Evolutionary conservation across 2,888 invertebrate genomes (phyloP).

Genomic region (Chrysodeixis includens): DNA sequence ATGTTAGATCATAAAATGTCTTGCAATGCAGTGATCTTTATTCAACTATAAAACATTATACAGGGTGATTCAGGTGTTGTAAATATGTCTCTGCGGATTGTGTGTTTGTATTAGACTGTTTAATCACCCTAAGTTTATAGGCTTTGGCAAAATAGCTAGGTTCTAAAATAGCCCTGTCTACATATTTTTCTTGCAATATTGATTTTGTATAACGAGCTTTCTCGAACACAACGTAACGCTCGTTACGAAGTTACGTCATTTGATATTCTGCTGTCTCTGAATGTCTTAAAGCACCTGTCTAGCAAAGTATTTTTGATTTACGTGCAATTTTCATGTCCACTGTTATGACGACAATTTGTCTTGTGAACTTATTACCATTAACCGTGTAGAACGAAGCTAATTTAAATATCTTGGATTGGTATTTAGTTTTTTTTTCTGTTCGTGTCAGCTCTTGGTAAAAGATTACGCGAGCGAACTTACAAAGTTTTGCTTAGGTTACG

Average conservation of each 20-base stretch:
- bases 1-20: conserved; percentile 37
- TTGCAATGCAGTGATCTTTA: conserved; percentile 52
- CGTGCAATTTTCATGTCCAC: neutral
- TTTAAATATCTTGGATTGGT: neutral
- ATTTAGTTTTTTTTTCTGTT: no score
- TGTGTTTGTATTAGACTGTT: conserved; percentile 26
- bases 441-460: no score
- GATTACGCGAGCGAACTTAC: no score
- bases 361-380: neutral
- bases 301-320: neutral
- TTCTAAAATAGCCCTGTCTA: neutral
- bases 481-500: no score
- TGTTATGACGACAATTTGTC: neutral
- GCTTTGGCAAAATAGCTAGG: neutral
- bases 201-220: neutral
- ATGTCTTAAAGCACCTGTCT: neutral
- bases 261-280: neutral
- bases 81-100: conserved; percentile 38
- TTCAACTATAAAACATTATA: conserved; percentile 44
- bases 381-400: neutral
- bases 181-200: neutral
- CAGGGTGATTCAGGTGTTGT: conserved; percentile 35
- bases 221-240: neutral
- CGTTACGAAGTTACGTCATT: neutral
- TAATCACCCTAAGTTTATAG: conserved; percentile 20